Base-by-base conservation (phyloP, 2,797 vertebrate species). In the Gorsachius magnificus region DNA sequence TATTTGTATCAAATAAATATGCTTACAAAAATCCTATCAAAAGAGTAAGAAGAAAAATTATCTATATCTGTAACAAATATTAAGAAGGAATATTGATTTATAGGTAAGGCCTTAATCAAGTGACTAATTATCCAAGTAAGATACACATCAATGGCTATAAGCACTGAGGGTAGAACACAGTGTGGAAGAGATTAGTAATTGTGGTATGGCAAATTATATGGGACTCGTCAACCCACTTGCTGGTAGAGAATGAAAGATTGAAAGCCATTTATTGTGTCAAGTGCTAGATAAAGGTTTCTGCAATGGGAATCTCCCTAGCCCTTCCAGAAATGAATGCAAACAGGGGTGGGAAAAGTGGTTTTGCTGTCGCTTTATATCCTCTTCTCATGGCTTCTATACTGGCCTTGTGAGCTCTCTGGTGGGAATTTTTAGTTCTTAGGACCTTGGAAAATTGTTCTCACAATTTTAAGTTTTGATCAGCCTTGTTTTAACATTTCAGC, bases 281-380 rank as follows among this genome's bases (percentile, higher is more conserved):
- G 6, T 64, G 10, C 15, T 84, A 25, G 33, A 50, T 36, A 16
- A 35, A 38, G 1, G 5, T 70, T 78, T 66, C 57, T 82, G 43
- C 25, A n/a, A 29, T 19, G 29, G 21, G n/a, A 53, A 8, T 41
- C 36, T 75, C 22, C 16, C 15, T 17, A 77, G 0, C 2, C 3
- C 8, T 63, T 66, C 18, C 21, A 57, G 24, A 74, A 90, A 85
- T 45, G 19, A 25, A 17, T 41, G 11, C 21, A 50, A 3, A 3
- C 9, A 45, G 3, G 9, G 5, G 10, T 48, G 15, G 38, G 10
- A 28, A 80, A 81, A 45, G 8, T 17, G 3, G 0, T 64, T 69
- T 35, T 46, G 28, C 29, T 36, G 6, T 46, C 16, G 5, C 26
- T 7, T 74, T 81, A 11, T 78, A 41, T 66, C 8, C 2, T 70